phyloP scores from a whole-genome alignment of 2,888 invertebrate genomes.

The Protodeltote pygarga region DNA sequence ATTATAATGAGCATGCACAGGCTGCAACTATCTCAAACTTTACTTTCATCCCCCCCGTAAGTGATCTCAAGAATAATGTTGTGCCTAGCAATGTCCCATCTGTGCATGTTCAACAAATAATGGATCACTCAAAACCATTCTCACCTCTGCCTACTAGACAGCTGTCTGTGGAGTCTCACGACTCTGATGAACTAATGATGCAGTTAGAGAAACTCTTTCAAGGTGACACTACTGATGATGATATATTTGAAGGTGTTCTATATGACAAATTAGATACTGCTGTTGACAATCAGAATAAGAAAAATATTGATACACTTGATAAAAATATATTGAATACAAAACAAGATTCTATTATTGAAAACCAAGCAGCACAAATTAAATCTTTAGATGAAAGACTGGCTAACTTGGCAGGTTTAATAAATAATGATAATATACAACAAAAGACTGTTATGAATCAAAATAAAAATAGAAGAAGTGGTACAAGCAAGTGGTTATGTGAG shows the following conservation, averaged over 20 bases:
- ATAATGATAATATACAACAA: slow-evolving; percentile 50
- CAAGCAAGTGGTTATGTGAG: slow-evolving; percentile 81
- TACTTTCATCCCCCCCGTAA: slow-evolving; percentile 35
- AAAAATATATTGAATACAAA: slow-evolving; percentile 29
- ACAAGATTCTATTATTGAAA: slow-evolving; percentile 58
- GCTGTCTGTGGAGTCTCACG: slow-evolving; percentile 60
- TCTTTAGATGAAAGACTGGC: slow-evolving; percentile 74
- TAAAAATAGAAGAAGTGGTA: slow-evolving; percentile 52
- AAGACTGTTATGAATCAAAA: slow-evolving; percentile 49
- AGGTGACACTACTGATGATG: slow-evolving; percentile 74
- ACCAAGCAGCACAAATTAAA: slow-evolving; percentile 66
- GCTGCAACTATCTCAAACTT: slow-evolving; percentile 35
- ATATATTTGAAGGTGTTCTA: slow-evolving; percentile 73
- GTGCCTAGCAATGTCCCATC: slow-evolving; percentile 13
- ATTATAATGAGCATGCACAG: neutral
- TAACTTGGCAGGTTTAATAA: slow-evolving; percentile 64
- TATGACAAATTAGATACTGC: slow-evolving; percentile 58
- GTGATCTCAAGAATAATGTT: slow-evolving; percentile 11
- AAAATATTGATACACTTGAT: slow-evolving; percentile 35
- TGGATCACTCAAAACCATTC: slow-evolving; percentile 23
- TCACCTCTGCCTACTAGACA: slow-evolving; percentile 41
- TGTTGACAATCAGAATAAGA: slow-evolving; percentile 50
- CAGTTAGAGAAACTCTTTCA: slow-evolving; percentile 81
- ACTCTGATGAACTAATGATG: slow-evolving; percentile 73
- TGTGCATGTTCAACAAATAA: slow-evolving; percentile 11